Conservation (phyloP, 1,140 invertebrate genomes). For the Bombus haemorrhoidalis region DNA sequence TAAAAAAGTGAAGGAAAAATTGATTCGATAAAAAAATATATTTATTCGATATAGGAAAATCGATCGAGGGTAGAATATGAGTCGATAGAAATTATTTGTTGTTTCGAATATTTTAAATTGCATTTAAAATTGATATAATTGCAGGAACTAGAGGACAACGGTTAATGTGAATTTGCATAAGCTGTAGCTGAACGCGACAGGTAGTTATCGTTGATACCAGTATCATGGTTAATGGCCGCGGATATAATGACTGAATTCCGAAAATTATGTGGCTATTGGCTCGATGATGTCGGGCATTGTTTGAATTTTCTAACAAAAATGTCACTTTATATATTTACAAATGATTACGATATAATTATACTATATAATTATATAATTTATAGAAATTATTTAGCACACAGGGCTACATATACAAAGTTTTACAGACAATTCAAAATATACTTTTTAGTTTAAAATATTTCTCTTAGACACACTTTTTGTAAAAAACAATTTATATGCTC, state of each 20-base stretch:
- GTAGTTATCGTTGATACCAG: conserved; percentile 1
- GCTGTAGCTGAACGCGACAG: neutral
- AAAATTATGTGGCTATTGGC: neutral
- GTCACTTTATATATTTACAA: neutral
- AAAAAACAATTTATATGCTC: too few species aligned
- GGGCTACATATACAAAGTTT: too few species aligned
- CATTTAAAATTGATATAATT: too few species aligned
- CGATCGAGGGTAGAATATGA: too few species aligned
- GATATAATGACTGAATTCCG: neutral
- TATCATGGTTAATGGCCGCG: neutral
- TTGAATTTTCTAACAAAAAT: neutral
- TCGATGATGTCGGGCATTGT: fast-evolving
- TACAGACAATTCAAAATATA: too few species aligned
- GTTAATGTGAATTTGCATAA: conserved; percentile 23
- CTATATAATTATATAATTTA: too few species aligned
- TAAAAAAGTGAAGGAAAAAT: neutral
- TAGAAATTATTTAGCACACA: too few species aligned
- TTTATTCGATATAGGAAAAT: neutral
- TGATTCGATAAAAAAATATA: neutral
- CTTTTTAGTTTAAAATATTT: too few species aligned
- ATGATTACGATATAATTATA: too few species aligned
- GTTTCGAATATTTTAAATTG: neutral
- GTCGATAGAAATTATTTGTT: neutral
- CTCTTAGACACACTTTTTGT: too few species aligned
- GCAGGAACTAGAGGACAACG: neutral